Evolutionary conservation across 2,888 invertebrate species (phyloP), one percentile per base, ranked within the genome.

Genomic region (Trimorus sp.): DNA sequence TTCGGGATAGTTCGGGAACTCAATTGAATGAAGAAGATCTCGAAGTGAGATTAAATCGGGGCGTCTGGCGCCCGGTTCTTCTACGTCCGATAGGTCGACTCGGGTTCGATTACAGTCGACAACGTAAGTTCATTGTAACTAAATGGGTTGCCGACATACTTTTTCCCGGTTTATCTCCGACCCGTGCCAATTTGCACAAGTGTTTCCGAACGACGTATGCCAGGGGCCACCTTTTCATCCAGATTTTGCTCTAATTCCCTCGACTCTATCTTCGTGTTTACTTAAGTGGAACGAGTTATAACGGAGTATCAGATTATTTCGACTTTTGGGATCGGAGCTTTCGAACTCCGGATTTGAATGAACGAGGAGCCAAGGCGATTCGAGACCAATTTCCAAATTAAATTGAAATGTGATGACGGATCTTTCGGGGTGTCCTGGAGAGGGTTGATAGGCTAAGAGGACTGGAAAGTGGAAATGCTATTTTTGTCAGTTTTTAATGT

Each of bases 41-140:
- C 15, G 63, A 79, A 79, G 79, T 75, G 74, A 84, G 85, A 85
- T 85, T 85, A 83, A 84, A 82, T 84, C 80, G 78, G 63, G 79
- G 76, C 16, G 70, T 62, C 74, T 78, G 62, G 74, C 78, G 65
- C 69, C 68, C 42, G 63, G 54, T 62, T 81, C 71, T 59, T 51
- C 68, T 56, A 58, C 48, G 70, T 78, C 75, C 73, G 79, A 65
- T 75, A 59, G 78, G 71, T 71, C 71, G 78, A 74, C 58, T 66
- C 70, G 62, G 58, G 75, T 85, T 85, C 83, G 83, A 86, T 86
- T 85, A 86, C 84, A 83, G 68, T 62, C 63, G 66, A 70, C 82
- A 73, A 82, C 80, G 83, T 82, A 79, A 85, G 84, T 86, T 85
- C 83, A 82, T 85, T 84, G 81, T 79, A 81, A 85, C 82, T 83